Percentiles rank a stretch among this genome's conserved stretches.
Conservation (phyloP, 2,888 invertebrate genomes). For the Acanthacorydalis orientalis region DNA sequence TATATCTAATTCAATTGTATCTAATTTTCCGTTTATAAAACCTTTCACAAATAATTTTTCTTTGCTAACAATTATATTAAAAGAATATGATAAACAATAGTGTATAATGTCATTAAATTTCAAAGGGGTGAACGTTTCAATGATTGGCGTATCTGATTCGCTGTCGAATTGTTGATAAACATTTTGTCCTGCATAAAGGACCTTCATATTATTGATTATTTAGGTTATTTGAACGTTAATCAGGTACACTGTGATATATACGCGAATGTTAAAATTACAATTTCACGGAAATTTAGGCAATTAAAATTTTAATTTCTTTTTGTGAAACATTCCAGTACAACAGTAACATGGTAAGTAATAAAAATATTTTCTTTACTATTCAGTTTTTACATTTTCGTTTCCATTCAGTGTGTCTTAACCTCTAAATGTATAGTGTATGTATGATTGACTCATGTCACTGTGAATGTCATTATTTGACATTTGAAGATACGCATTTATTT, state of each 20-base stretch:
- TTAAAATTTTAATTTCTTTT: too few relatives aligned
- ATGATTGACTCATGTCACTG: too few relatives aligned
- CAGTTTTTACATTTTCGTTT: not conserved
- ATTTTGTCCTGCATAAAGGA: slow-evolving; percentile 24
- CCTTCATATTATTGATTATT: slow-evolving; percentile 22
- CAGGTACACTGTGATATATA: too few relatives aligned
- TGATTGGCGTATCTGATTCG: not conserved
- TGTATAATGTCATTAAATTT: not conserved
- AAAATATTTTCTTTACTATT: not conserved
- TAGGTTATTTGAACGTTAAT: not conserved
- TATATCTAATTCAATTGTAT: slow-evolving; percentile 1
- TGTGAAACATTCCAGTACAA: not conserved
- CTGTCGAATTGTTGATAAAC: slow-evolving; percentile 20
- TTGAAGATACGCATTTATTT: too few relatives aligned
- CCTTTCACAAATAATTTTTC: slow-evolving; percentile 1
- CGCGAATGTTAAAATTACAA: too few relatives aligned
- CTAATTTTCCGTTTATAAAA: not conserved
- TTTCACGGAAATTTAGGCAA: too few relatives aligned
- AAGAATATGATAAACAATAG: not conserved
- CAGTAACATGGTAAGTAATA: not conserved
- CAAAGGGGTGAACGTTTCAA: not conserved
- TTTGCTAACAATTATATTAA: not conserved
- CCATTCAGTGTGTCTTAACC: too few relatives aligned
- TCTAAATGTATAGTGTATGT: too few relatives aligned
- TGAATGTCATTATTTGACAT: too few relatives aligned